Base-by-base conservation (phyloP, 2,113 vertebrate species). In the Pseudorhombus dupliciocellatus region DNA sequence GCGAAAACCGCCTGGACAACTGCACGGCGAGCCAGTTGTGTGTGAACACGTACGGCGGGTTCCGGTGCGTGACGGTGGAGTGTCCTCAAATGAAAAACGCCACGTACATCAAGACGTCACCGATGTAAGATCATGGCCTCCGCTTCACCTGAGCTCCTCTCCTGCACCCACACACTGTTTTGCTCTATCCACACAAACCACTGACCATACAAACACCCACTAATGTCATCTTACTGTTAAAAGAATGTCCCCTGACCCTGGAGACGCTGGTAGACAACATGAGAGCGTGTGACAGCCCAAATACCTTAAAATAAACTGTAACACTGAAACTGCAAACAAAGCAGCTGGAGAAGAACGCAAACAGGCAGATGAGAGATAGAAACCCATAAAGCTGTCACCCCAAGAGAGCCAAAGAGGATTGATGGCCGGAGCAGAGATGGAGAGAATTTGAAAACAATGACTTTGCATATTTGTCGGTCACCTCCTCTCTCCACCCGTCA, bases 21-120 rank as follows among this genome's bases (percentile, higher is more conserved):
- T 97, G 95, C 83, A 91, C 79, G 57, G 0, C 89, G 91, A 0
- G 40, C 20, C 89, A 94, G 61, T 28, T 89, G 65, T 96, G 96
- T 46, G 86, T 96, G 72, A 96, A 96, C 83, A 92, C 93, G 11
- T 94, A 89, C 0, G 96, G 96, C 14, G 91, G 92, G 1, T 91
- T 95, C 87, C 90, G 79, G 60, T 97, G 96, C 0, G 86, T 94
- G 79, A 81, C 5, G 1, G 92, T 95, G 50, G 92, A 91, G 81
- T 97, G 95, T 52, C 95, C 95, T 22, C 87, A 18, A 0, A 52
- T 91, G 0, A 87, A 84, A 4, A 95, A 97, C 68, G 93, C 92
- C 60, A 95, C 92, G 9, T 97, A 96, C 0, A 80, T 95, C 83
- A 96, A 94, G 91, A 96, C 94, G 0, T 95, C 96, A 0, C 37